Evolutionary conservation across 1,140 invertebrate species (phyloP).

Genomic region (Drosophila novamexicana): DNA sequence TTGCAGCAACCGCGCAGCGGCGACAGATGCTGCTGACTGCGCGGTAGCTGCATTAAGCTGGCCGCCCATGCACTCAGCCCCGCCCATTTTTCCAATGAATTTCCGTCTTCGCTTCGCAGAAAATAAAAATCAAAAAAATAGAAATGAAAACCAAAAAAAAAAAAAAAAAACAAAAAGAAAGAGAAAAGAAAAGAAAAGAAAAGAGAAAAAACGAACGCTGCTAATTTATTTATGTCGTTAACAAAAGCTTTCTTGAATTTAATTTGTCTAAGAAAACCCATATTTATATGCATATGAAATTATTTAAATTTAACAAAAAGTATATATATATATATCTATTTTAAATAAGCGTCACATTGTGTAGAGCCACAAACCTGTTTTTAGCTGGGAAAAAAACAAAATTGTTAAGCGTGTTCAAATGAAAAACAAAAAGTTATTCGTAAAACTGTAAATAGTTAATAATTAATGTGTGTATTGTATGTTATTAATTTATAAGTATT

Average conservation of each 20-base stretch:
- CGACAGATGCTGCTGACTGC: conserved; percentile 49
- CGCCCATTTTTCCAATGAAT: conserved; percentile 66
- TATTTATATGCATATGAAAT: conserved; percentile 42
- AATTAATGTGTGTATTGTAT: conserved; percentile 74
- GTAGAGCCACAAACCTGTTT: conserved; percentile 40
- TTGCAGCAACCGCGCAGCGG: conserved; percentile 21
- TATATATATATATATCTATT: conserved; percentile 20
- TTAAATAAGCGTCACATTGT: conserved; percentile 10
- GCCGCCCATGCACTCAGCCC: conserved; percentile 41
- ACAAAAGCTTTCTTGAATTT: conserved; percentile 79
- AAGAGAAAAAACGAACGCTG: conserved; percentile 34
- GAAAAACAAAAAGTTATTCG: conserved; percentile 21
- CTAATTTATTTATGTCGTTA: conserved; percentile 73
- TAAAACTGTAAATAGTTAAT: conserved; percentile 71
- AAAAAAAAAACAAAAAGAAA: conserved; percentile 35
- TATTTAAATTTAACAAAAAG: conserved; percentile 34
- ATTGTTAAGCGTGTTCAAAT: conserved; percentile 54
- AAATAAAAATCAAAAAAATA: conserved; percentile 37
- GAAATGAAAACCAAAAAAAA: conserved; percentile 25
- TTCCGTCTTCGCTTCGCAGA: conserved; percentile 74
- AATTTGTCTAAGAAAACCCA: conserved; percentile 65
- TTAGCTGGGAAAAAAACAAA: conserved; percentile 47
- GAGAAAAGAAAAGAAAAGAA: conserved; percentile 12
- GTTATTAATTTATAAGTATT: conserved; percentile 74
- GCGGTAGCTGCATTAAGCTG: conserved; percentile 75